These are phyloP conservation scores for Tipula vernalis DNA, from an alignment of 2,888 invertebrate genomes.

Conservation along the genomic window DNA sequence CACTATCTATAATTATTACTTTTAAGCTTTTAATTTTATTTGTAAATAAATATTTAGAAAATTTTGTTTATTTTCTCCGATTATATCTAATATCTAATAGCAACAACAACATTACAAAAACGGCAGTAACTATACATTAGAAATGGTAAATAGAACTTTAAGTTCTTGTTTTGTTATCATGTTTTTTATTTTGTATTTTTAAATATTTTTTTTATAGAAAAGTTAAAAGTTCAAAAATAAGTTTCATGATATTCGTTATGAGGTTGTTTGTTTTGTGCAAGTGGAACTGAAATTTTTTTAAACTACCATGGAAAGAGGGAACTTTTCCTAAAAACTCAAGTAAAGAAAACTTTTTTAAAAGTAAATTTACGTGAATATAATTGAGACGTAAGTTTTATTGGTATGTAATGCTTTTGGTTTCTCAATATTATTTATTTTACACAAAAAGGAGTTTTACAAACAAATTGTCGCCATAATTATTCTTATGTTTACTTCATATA, in stretches of 20 bases:
- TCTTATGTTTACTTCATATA: background rate
- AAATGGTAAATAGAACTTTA: background rate
- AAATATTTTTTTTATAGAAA: background rate
- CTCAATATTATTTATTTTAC: background rate
- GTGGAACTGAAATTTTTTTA: background rate
- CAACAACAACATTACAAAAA: background rate
- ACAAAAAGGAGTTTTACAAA: background rate
- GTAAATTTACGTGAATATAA: background rate
- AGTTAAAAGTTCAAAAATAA: background rate
- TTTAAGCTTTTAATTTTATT: background rate
- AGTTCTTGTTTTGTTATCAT: background rate
- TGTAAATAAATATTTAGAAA: background rate
- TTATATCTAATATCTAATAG: background rate
- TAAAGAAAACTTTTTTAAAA: background rate
- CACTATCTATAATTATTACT: background rate
- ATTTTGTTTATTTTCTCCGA: background rate
- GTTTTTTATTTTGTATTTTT: background rate
- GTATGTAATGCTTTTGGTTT: background rate
- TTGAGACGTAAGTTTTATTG: background rate
- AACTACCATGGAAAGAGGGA: background rate
- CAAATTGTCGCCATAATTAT: background rate
- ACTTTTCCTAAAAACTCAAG: background rate
- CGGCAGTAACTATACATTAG: background rate
- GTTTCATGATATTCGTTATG: background rate
- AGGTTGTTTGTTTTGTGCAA: background rate